Evolutionary conservation across 2,888 invertebrate genomes (phyloP).

Genomic region (Lochmaea crataegi): DNA sequence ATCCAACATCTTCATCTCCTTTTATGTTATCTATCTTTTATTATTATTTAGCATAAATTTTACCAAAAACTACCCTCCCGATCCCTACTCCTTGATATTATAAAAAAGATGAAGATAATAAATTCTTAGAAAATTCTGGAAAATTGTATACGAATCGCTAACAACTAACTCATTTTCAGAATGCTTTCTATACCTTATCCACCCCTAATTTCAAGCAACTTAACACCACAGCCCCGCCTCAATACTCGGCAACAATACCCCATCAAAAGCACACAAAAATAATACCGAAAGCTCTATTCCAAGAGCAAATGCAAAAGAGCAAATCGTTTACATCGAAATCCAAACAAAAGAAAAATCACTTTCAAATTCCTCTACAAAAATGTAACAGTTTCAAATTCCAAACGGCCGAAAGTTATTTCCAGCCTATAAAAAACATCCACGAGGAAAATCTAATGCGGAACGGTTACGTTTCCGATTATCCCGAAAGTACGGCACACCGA

Average conservation of each 20-base stretch:
- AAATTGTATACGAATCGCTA: conserved; percentile 15
- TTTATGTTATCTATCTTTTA: no score
- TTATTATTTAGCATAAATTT: no score
- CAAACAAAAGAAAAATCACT: conserved; percentile 71
- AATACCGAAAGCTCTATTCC: conserved; percentile 62
- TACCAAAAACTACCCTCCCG: background rate
- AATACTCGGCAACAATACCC: conserved; percentile 68
- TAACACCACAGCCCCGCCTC: conserved; percentile 66
- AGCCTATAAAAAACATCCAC: conserved; percentile 74
- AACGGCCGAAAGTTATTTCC: conserved; percentile 71
- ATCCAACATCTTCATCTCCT: no score
- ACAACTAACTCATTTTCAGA: conserved; percentile 58
- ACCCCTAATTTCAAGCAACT: conserved; percentile 71
- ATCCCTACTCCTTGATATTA: background rate
- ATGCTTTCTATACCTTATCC: conserved; percentile 66
- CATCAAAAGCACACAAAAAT: conserved; percentile 69
- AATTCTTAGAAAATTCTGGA: conserved; percentile 21
- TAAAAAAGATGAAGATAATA: background rate
- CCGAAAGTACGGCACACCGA: conserved; percentile 54
- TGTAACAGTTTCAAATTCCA: conserved; percentile 72
- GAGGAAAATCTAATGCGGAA: conserved; percentile 64
- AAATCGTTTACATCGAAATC: conserved; percentile 63
- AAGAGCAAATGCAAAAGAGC: conserved; percentile 62
- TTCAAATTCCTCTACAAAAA: conserved; percentile 74
- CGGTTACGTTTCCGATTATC: conserved; percentile 62